These are phyloP conservation scores for Alitta virens DNA, from an alignment of 2,888 invertebrate species.

Conservation along the genomic window DNA sequence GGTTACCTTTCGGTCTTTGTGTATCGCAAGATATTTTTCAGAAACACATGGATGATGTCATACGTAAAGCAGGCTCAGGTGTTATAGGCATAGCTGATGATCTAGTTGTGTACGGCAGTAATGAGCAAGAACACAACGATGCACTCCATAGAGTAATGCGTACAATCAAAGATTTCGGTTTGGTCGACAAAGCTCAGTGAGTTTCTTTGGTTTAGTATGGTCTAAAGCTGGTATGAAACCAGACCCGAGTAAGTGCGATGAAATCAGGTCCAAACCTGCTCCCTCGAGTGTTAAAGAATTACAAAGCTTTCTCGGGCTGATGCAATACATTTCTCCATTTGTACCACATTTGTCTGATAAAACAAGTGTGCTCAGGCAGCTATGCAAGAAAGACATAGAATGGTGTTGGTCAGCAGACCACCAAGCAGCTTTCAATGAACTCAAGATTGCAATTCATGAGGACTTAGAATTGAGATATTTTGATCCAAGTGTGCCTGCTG, in stretches of 20 bases:
- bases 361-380: conserved; percentile 14
- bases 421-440: background rate
- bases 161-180: background rate
- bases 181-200: background rate
- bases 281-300: conserved; percentile 21
- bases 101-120: background rate
- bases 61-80: conserved; percentile 13
- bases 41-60: conserved; percentile 20
- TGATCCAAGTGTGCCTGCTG: conserved; percentile 8
- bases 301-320: conserved; percentile 21
- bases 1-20: conserved; percentile 20
- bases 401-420: conserved; percentile 16
- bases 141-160: background rate
- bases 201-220: conserved; percentile 20
- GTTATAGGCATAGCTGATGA: conserved; percentile 12
- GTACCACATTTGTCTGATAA: conserved; percentile 15
- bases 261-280: conserved; percentile 8
- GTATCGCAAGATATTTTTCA: conserved; percentile 28
- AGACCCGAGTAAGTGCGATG: conserved; percentile 19
- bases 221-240: conserved; percentile 8
- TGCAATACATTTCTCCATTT: conserved; percentile 21
- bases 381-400: conserved; percentile 19
- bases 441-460: background rate
- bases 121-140: conserved; percentile 3
- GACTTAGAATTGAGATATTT: conserved; percentile 9